Percentiles rank a stretch among this genome's conserved stretches.
Evolutionary conservation across 2,113 vertebrate species (phyloP).

Genomic region (Scolopax mira): DNA sequence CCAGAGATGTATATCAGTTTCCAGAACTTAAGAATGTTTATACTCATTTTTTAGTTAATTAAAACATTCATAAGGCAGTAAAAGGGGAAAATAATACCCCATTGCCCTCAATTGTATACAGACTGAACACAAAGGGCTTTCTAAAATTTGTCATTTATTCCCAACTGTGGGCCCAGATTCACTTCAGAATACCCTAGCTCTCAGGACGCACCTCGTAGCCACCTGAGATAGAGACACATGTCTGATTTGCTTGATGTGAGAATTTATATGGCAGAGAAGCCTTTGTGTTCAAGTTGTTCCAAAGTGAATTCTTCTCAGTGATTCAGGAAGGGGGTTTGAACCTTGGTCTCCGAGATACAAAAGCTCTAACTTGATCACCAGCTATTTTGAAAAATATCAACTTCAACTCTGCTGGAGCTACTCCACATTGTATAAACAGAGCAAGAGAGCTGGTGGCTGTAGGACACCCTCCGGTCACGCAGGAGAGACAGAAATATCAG

Average conservation of each 20-base stretch:
- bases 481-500: background rate
- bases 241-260: background rate
- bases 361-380: background rate
- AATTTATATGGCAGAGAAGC: background rate
- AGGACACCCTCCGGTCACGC: background rate
- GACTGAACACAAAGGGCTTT: background rate
- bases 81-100: background rate
- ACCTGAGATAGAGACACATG: rapidly evolving
- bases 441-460: background rate
- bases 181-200: background rate
- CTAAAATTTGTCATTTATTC: background rate
- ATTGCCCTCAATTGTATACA: background rate
- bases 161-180: background rate
- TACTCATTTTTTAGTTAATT: too few species aligned
- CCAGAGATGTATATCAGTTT: background rate
- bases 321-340: background rate
- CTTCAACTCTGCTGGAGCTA: background rate
- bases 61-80: background rate
- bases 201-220: background rate
- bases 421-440: background rate
- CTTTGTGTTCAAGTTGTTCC: background rate
- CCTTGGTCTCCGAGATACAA: background rate
- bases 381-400: background rate
- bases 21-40: too few species aligned
- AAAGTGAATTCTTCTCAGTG: background rate